Base-by-base conservation (phyloP, 2,888 invertebrate species). In the Psylliodes chrysocephalus region DNA sequence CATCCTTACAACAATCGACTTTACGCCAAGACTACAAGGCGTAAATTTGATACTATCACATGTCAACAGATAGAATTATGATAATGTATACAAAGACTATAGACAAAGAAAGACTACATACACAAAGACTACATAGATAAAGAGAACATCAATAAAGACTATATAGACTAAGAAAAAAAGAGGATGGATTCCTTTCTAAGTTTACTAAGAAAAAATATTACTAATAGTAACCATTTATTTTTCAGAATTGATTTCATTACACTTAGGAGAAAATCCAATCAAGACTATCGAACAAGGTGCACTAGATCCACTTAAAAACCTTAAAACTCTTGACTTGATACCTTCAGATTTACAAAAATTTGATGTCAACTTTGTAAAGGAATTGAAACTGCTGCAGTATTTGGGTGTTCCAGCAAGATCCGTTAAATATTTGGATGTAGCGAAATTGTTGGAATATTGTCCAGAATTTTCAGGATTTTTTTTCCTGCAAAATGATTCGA, bases 371-470 rank as follows among this genome's bases (percentile, higher is more conserved):
- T 47, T 33, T 4, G 18, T 33, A 0, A 47, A 57, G 22, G 14
- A 57, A 4, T 17, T 22, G 22, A 19, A 19, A 33, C n/a, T 19
- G 2, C 38, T 57, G 1, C 7, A n/a, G 1, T 12, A 8, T 15
- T 47, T 57, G n/a, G 46, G 46, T 15, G n/a, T 57, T 10, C 56
- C 56, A 6, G 56, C 47, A 14, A 14, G 56, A 47, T 47, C 46
- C 10, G 10, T 57, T 4, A 22, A 46, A 33, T 18, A 12, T 10
- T 5, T 57, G 1, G 47, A 57, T 28, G n/a, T 57, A 10, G 7
- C 19, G 18, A 46, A 57, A 47, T 12, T 57, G 12, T 8, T 57
- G 10, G n/a, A 57, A 15, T 25, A 47, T 6, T 38, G 35, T 25
- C 56, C 56, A 1, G 17, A 47, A 8, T 19, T 57, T 5, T 2